Percentiles rank a stretch among this genome's conserved stretches.
Evolutionary conservation across 2,888 invertebrate species (phyloP).

Genomic region (Tetanocera ferruginea): DNA sequence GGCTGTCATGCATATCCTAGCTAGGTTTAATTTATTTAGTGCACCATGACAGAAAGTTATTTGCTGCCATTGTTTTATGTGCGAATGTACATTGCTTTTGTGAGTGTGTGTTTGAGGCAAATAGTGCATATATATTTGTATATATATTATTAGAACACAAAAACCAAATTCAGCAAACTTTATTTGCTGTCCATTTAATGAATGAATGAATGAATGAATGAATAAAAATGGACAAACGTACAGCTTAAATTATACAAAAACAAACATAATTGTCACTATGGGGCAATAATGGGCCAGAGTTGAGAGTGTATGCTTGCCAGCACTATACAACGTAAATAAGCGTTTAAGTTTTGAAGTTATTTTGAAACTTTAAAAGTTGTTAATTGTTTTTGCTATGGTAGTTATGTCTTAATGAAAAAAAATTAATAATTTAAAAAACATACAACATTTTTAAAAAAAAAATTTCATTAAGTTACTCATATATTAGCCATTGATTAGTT

Average conservation of each 20-base stretch:
- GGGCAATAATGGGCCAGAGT: too few species aligned
- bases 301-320: too few species aligned
- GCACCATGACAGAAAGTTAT: slow-evolving; percentile 51
- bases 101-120: neutral
- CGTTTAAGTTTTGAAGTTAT: too few species aligned
- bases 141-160: neutral
- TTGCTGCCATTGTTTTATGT: slow-evolving; percentile 50
- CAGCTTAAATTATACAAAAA: neutral
- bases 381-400: too few species aligned
- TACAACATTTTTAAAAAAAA: too few species aligned
- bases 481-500: too few species aligned
- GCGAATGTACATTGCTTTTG: neutral
- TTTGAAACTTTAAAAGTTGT: too few species aligned
- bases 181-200: slow-evolving; percentile 5
- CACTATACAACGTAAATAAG: too few species aligned
- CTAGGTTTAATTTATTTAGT: slow-evolving; percentile 51
- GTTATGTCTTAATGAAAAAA: too few species aligned
- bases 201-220: neutral
- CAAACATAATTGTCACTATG: neutral
- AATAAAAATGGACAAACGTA: neutral
- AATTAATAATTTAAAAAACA: too few species aligned
- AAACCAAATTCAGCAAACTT: slow-evolving; percentile 9
- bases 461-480: too few species aligned
- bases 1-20: neutral
- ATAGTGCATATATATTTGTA: neutral